Evolutionary conservation across 2,888 invertebrate genomes (phyloP).

Genomic region (Micropterix aruncella): DNA sequence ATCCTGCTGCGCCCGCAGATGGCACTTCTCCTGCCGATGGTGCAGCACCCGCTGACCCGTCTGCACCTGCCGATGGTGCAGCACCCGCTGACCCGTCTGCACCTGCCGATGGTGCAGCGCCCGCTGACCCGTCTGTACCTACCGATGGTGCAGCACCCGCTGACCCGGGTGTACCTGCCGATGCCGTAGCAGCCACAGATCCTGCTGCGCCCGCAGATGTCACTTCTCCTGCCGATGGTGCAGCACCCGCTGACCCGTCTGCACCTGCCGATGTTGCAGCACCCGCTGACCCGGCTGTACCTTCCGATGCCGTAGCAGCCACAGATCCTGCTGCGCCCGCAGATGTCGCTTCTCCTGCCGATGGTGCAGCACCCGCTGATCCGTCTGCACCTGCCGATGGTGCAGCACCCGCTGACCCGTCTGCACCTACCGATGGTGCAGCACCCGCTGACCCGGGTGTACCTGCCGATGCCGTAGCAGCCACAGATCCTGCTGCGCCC

Average conservation of each 20-base stretch:
- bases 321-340: constrained; percentile 1
- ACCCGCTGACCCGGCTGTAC: too few relatives aligned
- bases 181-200: constrained; percentile 1
- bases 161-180: constrained; percentile 2
- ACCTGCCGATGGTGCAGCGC: constrained; percentile 6
- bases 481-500: constrained; percentile 3
- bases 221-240: constrained; percentile 16
- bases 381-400: constrained; percentile 5
- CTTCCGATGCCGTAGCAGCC: too few relatives aligned
- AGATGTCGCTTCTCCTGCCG: background rate
- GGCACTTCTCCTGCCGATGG: too few relatives aligned
- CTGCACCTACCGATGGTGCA: too few relatives aligned
- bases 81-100: background rate
- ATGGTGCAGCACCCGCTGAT: background rate
- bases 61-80: too few relatives aligned
- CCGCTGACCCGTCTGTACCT: too few relatives aligned
- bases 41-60: too few relatives aligned
- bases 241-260: constrained; percentile 2
- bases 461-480: constrained; percentile 2
- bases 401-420: constrained; percentile 1
- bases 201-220: constrained; percentile 7
- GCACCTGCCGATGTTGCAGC: too few relatives aligned
- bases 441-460: constrained; percentile 1
- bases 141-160: constrained; percentile 6
- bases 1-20: too few relatives aligned